Percentiles rank a stretch among this genome's conserved stretches.
These are phyloP conservation scores for Lampris incognitus DNA, from an alignment of 2,113 vertebrate species.

Conservation along the genomic window DNA sequence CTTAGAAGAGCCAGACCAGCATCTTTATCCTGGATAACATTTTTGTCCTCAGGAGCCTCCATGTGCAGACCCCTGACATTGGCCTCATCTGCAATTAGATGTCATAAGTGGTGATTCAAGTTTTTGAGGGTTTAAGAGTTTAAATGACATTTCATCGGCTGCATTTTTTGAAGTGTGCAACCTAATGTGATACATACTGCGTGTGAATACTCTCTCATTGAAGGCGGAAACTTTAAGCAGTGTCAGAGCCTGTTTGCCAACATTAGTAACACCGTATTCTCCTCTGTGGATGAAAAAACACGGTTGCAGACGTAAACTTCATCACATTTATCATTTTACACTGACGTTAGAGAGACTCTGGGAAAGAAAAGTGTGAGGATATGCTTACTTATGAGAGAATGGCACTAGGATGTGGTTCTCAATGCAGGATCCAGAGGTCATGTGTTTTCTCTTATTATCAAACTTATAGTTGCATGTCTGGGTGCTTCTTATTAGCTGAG, in stretches of 20 bases:
- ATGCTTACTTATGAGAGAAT: constrained; percentile 87
- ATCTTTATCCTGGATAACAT: constrained; percentile 80
- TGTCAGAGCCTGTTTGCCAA: constrained; percentile 88
- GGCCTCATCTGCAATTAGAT: constrained; percentile 72
- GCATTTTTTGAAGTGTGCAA: neutral
- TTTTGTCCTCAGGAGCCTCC: constrained; percentile 82
- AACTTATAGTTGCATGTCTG: constrained; percentile 92
- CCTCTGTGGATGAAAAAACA: constrained; percentile 74
- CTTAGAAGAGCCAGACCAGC: constrained; percentile 81
- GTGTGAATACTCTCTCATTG: constrained; percentile 87
- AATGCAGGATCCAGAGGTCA: constrained; percentile 86
- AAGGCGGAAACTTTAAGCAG: constrained; percentile 83
- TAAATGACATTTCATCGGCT: neutral
- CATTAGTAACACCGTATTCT: constrained; percentile 84
- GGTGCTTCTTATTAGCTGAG: constrained; percentile 86
- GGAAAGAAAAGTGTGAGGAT: constrained; percentile 14
- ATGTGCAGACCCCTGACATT: constrained; percentile 82
- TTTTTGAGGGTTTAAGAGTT: neutral
- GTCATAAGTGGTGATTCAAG: too few relatives aligned
- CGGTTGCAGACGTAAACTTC: neutral
- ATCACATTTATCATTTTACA: neutral
- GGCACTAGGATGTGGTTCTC: constrained; percentile 92
- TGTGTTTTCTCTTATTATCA: constrained; percentile 87
- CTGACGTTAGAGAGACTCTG: neutral
- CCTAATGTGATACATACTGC: constrained; percentile 74